Percentiles rank a stretch among this genome's conserved stretches.
phyloP scores from a whole-genome alignment of 2,888 invertebrate species.

The Scelioninae gen. 2 region DNA sequence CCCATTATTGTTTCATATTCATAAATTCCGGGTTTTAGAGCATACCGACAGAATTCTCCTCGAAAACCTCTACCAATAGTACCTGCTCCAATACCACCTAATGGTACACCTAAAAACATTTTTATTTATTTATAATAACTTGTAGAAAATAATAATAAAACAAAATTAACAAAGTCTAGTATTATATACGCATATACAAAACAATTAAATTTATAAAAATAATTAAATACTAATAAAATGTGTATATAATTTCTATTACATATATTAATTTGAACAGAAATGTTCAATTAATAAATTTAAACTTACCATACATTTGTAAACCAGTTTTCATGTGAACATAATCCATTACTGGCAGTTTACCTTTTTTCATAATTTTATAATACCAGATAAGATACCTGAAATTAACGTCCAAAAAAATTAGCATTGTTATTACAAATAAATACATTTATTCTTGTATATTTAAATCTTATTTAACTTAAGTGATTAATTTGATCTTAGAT shows the following conservation, averaged over 20 bases:
- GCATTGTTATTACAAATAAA: neutral
- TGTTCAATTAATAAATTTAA: neutral
- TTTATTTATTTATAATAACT: neutral
- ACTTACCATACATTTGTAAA: conserved; percentile 89
- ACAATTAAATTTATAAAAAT: no score
- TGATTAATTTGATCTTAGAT: no score
- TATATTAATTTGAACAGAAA: no score
- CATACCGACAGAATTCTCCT: conserved; percentile 95
- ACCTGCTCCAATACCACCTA: conserved; percentile 88
- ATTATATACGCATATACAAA: no score
- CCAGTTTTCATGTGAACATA: conserved; percentile 83
- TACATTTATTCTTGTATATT: no score
- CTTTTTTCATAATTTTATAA: conserved; percentile 79
- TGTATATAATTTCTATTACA: neutral
- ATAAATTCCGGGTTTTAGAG: conserved; percentile 91
- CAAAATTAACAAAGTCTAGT: neutral
- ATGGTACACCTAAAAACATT: conserved; percentile 82
- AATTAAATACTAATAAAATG: no score
- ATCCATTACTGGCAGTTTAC: conserved; percentile 87
- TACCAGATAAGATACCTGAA: conserved; percentile 85
- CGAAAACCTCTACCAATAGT: conserved; percentile 93
- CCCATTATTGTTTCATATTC: conserved; percentile 89
- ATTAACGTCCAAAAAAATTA: conserved; percentile 8
- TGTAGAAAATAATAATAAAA: neutral
- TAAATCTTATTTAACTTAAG: no score